Evolutionary conservation across 1,140 invertebrate species (phyloP), one percentile per base, ranked within the genome.

Genomic region (Trinorchestia longiramus): DNA sequence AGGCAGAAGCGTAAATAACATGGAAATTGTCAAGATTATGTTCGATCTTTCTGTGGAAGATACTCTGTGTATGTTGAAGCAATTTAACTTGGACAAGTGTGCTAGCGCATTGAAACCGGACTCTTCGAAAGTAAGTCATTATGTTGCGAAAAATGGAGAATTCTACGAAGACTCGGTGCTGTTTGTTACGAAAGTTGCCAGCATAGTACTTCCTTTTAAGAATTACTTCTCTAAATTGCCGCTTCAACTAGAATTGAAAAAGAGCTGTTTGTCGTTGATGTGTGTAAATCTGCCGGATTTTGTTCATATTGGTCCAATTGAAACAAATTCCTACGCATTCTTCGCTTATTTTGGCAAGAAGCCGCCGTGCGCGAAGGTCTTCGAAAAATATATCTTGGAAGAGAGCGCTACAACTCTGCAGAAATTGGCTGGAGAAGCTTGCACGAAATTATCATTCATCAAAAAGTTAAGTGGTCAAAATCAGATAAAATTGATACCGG

Each of bases 331-430:
- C 6, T 94, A 45, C 43, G 8, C 8, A 23, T 94, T 47, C 40
- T 94, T 94, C 43, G 92, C 92, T 28, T 45, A 45, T 47, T 94
- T 47, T 45, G 92, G 44, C 43, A 94, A 94, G 92, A 45, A 94
- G 43, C 92, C 92, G 1, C 3, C 44, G 41, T 47, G 88, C 43
- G 88, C 4, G 41, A 90, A 90, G 43, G 88, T 41, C 4, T 43
- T 90, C 15, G 28, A 90, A 42, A 41, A 90, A 41, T 90, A 42
- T 28, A 8, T 90, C 41, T 42, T 15, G 15, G 3, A 6, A 36
- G 36, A 42, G 88, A 90, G 15, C 17, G 28, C 15, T 42, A 41
- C n/a, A 42, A 90, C n/a, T 90, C 41, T 90, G 6, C 88, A 90
- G 88, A 3, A 90, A 43, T 43, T 90, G 88, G 88, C 41, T 41